A percentile compares a stretch with the other conserved stretches of the same genome.
phyloP scores from a whole-genome alignment of 2,888 invertebrate species.

The Xylota sylvarum region DNA sequence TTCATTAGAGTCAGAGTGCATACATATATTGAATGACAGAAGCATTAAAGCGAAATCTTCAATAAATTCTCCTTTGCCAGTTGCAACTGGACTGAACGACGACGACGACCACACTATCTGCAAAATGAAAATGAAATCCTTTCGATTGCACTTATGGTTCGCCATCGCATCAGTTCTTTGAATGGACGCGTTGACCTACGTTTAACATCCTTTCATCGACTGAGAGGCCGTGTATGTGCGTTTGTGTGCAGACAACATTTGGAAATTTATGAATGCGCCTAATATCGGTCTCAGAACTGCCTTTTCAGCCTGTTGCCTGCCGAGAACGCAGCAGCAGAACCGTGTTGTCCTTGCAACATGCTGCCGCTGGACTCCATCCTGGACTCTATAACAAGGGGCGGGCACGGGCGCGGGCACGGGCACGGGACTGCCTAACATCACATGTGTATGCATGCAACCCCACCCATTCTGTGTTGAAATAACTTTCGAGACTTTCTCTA shows the following conservation, averaged over 20 bases:
- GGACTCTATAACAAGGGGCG: neutral
- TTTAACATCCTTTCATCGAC: conserved; percentile 73
- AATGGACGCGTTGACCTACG: conserved; percentile 73
- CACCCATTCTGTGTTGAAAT: conserved; percentile 65
- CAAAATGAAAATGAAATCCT: conserved; percentile 53
- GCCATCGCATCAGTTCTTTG: conserved; percentile 66
- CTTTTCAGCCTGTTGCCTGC: conserved; percentile 65
- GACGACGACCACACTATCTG: neutral
- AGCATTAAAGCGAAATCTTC: conserved; percentile 72
- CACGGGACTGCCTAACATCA: conserved; percentile 20
- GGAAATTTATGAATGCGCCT: conserved; percentile 73
- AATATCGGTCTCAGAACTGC: conserved; percentile 52
- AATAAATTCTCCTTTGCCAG: conserved; percentile 58
- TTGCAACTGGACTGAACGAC: conserved; percentile 10
- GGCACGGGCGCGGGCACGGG: neutral
- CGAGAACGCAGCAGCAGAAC: conserved; percentile 25
- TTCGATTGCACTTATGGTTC: conserved; percentile 65
- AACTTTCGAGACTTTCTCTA: conserved; percentile 71
- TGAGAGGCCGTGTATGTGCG: neutral
- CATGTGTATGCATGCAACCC: conserved; percentile 23
- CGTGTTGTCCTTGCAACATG: conserved; percentile 62
- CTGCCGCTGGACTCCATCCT: conserved; percentile 26
- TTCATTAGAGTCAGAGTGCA: conserved; percentile 69
- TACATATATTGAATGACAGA: conserved; percentile 69
- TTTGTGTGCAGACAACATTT: conserved; percentile 49